Base-by-base conservation (phyloP, 64 coral and sea anemone species). In the Montipora cactus region DNA sequence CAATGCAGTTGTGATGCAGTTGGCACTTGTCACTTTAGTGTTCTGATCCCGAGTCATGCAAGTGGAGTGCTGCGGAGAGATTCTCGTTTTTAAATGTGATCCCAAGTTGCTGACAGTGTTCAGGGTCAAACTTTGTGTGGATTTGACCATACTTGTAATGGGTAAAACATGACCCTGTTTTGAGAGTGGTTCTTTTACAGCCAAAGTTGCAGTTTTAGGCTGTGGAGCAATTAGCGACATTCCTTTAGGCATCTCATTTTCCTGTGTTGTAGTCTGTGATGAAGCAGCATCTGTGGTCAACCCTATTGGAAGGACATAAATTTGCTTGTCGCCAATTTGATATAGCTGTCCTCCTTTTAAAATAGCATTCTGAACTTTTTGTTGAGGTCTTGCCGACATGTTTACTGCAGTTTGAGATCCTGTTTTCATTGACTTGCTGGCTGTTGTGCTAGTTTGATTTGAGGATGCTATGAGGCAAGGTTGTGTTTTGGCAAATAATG, bases 331-430 rank as follows among this genome's bases (percentile, higher is more conserved):
- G 4, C 47, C 82, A 7, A 86, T 67, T 50, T 72, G 66, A 86
- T 21, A 50, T 13, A 86, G 45, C n/a, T 86, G 46, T 20, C 45
- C 62, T 23, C 16, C 82, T 71, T 62, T 86, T 86, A 86, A 72
- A 16, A 86, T 37, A 12, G 49, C 66, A 86, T 72, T 71, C 46
- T 86, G 82, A 71, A 23, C 66, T 16, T 18, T 72, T 71, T 44
- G 45, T 12, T 86, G 82, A 70, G 45, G 13, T 50, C 9, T 49
- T 4, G 15, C 23, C 7, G 47, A 49, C 15, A 7, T 8, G 45
- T 46, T 51, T 37, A 67, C 1, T 61, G 57, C 61, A 44, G 57
- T 67, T 19, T 68, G 28, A 84, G 15, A 67, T 46, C 18, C 13
- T 47, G 44, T 67, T 47, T 4, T 5, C 49, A 5, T 86, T 86